phyloP scores from a whole-genome alignment of 2,888 invertebrate species.

The Escarpia spicata region DNA sequence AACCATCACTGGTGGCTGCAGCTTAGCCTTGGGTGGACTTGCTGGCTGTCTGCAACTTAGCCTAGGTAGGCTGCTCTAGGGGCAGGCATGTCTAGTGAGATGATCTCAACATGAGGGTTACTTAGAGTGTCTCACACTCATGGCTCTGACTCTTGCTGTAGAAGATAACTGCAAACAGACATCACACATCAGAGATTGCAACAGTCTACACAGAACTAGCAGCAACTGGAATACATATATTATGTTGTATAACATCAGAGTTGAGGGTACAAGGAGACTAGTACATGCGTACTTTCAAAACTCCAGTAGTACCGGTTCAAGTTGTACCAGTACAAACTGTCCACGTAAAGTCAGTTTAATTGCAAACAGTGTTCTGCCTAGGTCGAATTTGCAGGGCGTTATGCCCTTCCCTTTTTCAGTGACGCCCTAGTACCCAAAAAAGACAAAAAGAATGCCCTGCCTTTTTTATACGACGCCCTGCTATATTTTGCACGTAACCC shows the following conservation, averaged over 20 bases:
- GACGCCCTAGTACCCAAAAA: too few relatives aligned
- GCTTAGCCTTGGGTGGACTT: neutral
- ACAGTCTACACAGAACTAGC: neutral
- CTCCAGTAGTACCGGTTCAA: too few relatives aligned
- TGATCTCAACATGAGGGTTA: neutral
- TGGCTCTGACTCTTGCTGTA: neutral
- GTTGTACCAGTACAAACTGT: too few relatives aligned
- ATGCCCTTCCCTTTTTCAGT: too few relatives aligned
- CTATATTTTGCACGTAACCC: too few relatives aligned
- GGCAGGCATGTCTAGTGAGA: neutral
- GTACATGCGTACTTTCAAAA: neutral
- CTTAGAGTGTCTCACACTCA: neutral
- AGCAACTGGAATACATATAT: too few relatives aligned
- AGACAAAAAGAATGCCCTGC: too few relatives aligned
- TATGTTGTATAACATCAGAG: neutral
- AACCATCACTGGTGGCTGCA: neutral
- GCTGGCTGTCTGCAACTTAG: neutral
- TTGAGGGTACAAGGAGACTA: neutral
- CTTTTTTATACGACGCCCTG: too few relatives aligned
- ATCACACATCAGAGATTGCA: neutral
- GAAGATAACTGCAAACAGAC: neutral
- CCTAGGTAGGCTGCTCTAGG: neutral
- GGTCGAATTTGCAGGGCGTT: too few relatives aligned
- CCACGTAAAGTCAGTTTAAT: too few relatives aligned
- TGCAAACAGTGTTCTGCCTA: too few relatives aligned